phyloP scores from a whole-genome alignment of 2,797 vertebrate species.

The Lycodopsis pacificus region DNA sequence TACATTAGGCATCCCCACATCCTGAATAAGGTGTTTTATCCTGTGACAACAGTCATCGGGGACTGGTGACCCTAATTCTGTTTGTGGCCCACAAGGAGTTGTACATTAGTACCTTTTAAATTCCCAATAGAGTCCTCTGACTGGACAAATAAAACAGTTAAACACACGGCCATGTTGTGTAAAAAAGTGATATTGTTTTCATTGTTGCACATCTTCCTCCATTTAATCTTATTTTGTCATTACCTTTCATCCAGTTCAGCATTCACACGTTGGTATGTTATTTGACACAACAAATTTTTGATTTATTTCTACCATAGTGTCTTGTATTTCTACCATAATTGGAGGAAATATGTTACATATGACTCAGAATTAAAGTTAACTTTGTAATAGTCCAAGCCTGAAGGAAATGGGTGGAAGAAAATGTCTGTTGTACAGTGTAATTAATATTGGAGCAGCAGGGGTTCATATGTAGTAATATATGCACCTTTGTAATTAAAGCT shows the following conservation, averaged over 20 bases:
- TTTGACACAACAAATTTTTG: too few relatives aligned
- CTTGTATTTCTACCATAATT: constrained; percentile 62
- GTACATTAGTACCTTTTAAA: background rate
- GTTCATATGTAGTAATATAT: constrained; percentile 80
- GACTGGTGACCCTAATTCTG: background rate
- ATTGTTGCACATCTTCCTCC: background rate
- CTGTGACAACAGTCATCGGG: background rate
- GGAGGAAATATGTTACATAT: constrained; percentile 59
- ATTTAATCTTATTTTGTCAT: constrained; percentile 18
- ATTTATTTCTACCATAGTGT: constrained; percentile 30
- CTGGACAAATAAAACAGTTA: background rate
- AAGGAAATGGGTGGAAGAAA: constrained; percentile 64
- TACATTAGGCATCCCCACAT: background rate
- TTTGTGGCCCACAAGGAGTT: background rate
- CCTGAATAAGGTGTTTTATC: constrained; percentile 4
- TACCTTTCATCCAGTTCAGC: constrained; percentile 13
- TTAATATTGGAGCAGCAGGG: constrained; percentile 75
- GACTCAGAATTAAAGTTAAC: constrained; percentile 71
- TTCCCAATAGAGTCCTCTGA: background rate
- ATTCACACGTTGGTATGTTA: constrained; percentile 26
- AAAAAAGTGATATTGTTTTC: background rate
- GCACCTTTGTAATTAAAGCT: constrained; percentile 81
- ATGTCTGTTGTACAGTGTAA: constrained; percentile 72
- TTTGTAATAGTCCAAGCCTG: constrained; percentile 70
- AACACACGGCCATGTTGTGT: constrained; percentile 5